Percentiles rank a stretch among this genome's conserved stretches.
Evolutionary conservation across 2,113 vertebrate species (phyloP).

Genomic region (Panthera leo): DNA sequence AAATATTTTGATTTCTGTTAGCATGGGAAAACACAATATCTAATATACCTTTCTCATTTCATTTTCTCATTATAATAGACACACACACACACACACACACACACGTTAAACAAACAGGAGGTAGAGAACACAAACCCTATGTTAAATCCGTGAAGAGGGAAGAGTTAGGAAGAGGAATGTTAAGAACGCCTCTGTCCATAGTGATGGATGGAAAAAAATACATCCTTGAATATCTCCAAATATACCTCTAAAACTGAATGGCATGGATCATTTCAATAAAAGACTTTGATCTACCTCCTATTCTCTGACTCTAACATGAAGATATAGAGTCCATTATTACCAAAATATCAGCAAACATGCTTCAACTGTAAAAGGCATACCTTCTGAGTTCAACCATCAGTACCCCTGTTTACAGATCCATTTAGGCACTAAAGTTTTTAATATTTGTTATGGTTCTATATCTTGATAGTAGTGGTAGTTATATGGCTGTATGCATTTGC

Average conservation of each 20-base stretch:
- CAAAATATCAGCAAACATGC: not conserved
- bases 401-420: not conserved
- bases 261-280: not conserved
- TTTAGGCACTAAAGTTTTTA: not conserved
- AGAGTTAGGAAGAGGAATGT: not conserved
- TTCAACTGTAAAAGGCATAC: not conserved
- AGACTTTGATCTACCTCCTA: not conserved
- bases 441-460: not conserved
- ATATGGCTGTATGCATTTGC: not conserved
- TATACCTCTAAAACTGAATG: slow-evolving; percentile 1
- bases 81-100: not conserved
- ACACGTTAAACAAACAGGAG: not conserved
- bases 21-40: not conserved
- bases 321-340: not conserved
- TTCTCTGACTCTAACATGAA: not conserved
- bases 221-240: not conserved
- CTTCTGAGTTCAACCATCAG: not conserved
- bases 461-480: not conserved
- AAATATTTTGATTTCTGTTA: slow-evolving; percentile 8
- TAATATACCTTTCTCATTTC: not conserved
- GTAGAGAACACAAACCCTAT: not conserved
- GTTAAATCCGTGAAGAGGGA: not conserved
- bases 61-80: not conserved
- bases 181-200: not conserved
- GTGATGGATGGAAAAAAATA: not conserved